Evolutionary conservation across 2,888 invertebrate species (phyloP).

Genomic region (Spisula subtruncata): DNA sequence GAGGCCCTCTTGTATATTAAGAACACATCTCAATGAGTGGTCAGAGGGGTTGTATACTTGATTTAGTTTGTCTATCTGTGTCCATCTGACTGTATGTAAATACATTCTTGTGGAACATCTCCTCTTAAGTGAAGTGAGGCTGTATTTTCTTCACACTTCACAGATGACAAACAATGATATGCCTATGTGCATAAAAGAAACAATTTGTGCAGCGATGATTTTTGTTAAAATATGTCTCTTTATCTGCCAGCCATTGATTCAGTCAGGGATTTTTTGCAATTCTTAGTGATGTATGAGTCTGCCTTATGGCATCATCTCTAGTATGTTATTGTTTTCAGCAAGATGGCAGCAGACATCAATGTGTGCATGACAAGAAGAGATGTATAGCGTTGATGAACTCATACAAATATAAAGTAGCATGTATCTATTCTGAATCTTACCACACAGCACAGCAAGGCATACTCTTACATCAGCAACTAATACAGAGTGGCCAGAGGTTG

Average conservation of each 20-base stretch:
- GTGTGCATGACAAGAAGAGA: constrained; percentile 35
- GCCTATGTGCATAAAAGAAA: too few species aligned
- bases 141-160: too few species aligned
- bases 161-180: too few species aligned
- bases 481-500: constrained; percentile 56
- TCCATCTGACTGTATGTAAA: neutral
- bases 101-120: too few species aligned
- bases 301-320: too few species aligned
- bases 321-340: constrained; percentile 25
- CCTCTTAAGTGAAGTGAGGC: too few species aligned
- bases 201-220: too few species aligned
- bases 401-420: constrained; percentile 63
- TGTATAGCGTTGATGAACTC: constrained; percentile 34
- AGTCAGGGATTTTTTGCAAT: too few species aligned
- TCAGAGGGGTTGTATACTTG: neutral
- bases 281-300: too few species aligned
- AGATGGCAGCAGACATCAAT: constrained; percentile 39
- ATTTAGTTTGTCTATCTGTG: neutral
- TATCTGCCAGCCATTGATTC: too few species aligned
- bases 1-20: too few species aligned
- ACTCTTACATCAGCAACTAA: constrained; percentile 62
- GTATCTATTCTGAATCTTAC: constrained; percentile 54
- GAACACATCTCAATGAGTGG: neutral
- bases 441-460: constrained; percentile 59
- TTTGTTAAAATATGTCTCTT: too few species aligned